These are phyloP conservation scores for Drosophila tsacasi DNA, from an alignment of 1,140 invertebrate genomes.

Conservation along the genomic window DNA sequence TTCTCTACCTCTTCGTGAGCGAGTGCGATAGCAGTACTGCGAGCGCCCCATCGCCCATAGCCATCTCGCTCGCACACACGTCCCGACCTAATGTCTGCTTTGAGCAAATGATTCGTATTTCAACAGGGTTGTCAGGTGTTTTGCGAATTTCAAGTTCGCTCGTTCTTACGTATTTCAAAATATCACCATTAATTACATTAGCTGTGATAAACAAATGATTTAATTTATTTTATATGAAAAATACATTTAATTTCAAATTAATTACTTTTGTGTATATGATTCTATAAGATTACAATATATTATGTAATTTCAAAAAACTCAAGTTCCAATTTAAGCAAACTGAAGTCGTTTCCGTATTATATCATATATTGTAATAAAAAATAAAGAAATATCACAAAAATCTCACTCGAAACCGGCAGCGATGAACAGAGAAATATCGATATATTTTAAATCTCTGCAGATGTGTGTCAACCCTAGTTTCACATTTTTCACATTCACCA, in stretches of 20 bases:
- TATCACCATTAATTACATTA: not conserved
- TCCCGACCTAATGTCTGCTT: slow-evolving; percentile 68
- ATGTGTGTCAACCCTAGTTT: slow-evolving; percentile 21
- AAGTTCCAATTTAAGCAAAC: not conserved
- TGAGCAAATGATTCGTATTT: slow-evolving; percentile 60
- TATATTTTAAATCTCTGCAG: not conserved
- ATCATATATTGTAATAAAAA: no score
- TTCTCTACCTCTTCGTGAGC: slow-evolving; percentile 76
- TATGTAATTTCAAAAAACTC: not conserved
- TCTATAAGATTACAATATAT: not conserved
- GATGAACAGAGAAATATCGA: slow-evolving; percentile 9
- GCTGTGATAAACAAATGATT: not conserved
- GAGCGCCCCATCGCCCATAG: slow-evolving; percentile 20
- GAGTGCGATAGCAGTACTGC: slow-evolving; percentile 55
- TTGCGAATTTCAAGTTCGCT: not conserved
- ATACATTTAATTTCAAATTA: no score
- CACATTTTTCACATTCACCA: slow-evolving; percentile 77
- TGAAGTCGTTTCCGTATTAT: not conserved
- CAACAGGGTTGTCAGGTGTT: slow-evolving; percentile 23
- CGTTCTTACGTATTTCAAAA: slow-evolving; percentile 14
- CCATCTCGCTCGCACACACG: slow-evolving; percentile 51
- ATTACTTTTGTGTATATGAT: no score
- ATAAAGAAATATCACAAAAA: not conserved
- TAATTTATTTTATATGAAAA: no score
- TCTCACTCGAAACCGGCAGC: not conserved